phyloP scores from a whole-genome alignment of 2,797 vertebrate species.

The Spondyliosoma cantharus region DNA sequence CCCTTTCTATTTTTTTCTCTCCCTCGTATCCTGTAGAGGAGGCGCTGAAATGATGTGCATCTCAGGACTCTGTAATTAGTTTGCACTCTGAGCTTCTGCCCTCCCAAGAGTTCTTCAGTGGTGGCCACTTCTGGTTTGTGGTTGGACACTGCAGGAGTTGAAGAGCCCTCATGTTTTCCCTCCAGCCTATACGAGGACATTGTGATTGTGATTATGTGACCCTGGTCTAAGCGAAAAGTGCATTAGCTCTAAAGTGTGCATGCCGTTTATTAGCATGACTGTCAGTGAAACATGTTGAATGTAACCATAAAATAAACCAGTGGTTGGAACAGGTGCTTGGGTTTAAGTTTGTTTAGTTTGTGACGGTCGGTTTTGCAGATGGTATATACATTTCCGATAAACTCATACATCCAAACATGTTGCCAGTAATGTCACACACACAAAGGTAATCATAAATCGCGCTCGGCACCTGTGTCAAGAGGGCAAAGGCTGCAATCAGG shows the following conservation, averaged over 20 bases:
- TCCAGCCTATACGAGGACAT: constrained; percentile 30
- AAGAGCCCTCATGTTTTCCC: constrained; percentile 52
- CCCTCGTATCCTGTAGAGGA: constrained; percentile 7
- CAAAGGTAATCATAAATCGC: constrained; percentile 30
- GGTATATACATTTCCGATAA: not conserved
- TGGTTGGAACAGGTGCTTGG: constrained; percentile 16
- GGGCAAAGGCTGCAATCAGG: constrained; percentile 22
- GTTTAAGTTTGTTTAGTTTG: constrained; percentile 14
- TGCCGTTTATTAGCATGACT: constrained; percentile 28
- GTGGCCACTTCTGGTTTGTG: constrained; percentile 41
- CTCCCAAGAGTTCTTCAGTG: constrained; percentile 39
- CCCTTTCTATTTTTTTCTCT: not conserved
- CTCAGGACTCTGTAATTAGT: constrained; percentile 47
- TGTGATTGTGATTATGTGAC: constrained; percentile 35
- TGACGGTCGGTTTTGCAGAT: not conserved
- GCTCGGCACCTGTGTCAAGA: constrained; percentile 12
- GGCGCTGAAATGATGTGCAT: constrained; percentile 28
- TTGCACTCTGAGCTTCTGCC: constrained; percentile 36
- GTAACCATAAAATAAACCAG: constrained; percentile 42
- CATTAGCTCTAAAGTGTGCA: constrained; percentile 38
- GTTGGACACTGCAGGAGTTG: constrained; percentile 22
- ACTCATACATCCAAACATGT: not conserved
- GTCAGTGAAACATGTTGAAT: constrained; percentile 28
- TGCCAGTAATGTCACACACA: not conserved
- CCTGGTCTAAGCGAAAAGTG: constrained; percentile 24